phyloP scores from a whole-genome alignment of 2,888 invertebrate genomes.

The Unio delphinus region DNA sequence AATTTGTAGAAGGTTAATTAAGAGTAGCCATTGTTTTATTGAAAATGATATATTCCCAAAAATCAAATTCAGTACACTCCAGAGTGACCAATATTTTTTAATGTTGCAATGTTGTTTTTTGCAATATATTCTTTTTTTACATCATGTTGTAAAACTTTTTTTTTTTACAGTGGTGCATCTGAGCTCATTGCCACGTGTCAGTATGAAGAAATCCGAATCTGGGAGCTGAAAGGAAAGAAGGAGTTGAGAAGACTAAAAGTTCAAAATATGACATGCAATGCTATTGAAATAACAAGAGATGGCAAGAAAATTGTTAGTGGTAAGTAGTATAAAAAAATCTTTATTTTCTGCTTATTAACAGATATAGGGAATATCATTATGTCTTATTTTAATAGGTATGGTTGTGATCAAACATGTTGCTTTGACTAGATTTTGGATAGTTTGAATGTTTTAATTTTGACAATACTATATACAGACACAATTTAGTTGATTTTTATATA shows the following conservation, averaged over 20 bases:
- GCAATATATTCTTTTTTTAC: no score
- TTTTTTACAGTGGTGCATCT: constrained; percentile 73
- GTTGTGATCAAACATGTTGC: no score
- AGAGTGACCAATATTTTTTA: no score
- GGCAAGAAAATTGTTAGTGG: constrained; percentile 82
- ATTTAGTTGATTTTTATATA: no score
- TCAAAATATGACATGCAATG: constrained; percentile 89
- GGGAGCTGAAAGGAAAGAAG: constrained; percentile 83
- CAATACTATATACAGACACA: no score
- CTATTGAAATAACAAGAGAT: constrained; percentile 83
- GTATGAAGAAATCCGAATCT: constrained; percentile 87
- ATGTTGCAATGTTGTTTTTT: no score
- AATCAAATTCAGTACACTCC: no score
- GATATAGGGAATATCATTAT: no score
- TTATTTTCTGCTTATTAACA: background rate
- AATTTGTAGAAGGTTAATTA: background rate
- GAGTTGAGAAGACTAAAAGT: constrained; percentile 88
- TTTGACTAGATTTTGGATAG: no score
- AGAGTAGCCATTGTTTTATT: background rate
- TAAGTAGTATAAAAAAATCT: background rate
- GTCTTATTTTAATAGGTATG: no score
- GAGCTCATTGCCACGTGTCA: constrained; percentile 91
- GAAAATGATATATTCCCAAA: background rate
- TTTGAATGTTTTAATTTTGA: no score
- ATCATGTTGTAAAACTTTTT: background rate